Conservation (phyloP, 2,888 invertebrate species). For the Brenthis daphne region DNA sequence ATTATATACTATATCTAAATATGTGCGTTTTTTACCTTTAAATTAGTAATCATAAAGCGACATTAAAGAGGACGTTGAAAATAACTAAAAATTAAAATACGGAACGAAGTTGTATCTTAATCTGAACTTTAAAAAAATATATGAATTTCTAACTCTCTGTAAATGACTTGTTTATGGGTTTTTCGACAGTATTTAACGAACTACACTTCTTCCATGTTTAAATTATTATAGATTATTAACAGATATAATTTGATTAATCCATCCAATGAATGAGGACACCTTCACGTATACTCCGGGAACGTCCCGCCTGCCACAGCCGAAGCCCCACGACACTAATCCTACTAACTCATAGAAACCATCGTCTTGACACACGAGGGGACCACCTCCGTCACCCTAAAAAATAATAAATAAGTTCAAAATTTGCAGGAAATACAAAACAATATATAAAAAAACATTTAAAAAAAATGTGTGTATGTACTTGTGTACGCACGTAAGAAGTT, state of each 20-base stretch:
- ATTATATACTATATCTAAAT: too few relatives aligned
- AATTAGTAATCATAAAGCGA: too few relatives aligned
- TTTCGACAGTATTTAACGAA: neutral
- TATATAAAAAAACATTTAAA: too few relatives aligned
- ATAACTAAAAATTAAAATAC: too few relatives aligned
- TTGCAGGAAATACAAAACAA: neutral
- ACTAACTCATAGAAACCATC: conserved; percentile 96
- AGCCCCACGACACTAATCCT: conserved; percentile 97
- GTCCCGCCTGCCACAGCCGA: conserved; percentile 95
- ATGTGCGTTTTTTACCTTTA: too few relatives aligned
- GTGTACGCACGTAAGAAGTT: too few relatives aligned
- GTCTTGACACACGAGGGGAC: conserved; percentile 95
- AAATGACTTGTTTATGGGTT: neutral
- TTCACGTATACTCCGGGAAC: conserved; percentile 99
- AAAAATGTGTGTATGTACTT: too few relatives aligned
- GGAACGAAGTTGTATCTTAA: too few relatives aligned
- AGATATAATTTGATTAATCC: conserved; percentile 98
- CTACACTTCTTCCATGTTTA: neutral
- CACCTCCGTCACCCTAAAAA: conserved; percentile 94
- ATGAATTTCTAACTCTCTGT: neutral
- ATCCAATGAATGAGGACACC: conserved; percentile 96
- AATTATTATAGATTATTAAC: conserved; percentile 91
- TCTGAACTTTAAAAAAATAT: too few relatives aligned
- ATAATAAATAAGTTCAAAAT: neutral
- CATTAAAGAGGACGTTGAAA: too few relatives aligned